Conservation (phyloP, 2,113 vertebrate species). For the Ptilorrhoa leucosticta region DNA sequence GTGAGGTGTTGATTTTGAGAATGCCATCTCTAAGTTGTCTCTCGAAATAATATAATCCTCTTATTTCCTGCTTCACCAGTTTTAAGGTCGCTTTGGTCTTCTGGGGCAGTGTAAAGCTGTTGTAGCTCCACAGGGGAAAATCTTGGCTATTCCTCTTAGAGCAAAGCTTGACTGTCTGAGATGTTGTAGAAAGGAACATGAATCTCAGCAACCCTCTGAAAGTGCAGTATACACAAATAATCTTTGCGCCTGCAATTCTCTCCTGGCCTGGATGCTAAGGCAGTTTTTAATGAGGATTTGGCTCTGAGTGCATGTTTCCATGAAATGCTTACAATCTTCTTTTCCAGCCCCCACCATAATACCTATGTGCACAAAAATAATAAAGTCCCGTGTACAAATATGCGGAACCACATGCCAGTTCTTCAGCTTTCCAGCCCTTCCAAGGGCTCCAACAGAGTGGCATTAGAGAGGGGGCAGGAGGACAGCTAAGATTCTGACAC, state of each 20-base stretch:
- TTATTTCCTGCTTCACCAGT: slow-evolving; percentile 19
- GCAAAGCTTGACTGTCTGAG: slow-evolving; percentile 22
- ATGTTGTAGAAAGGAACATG: not conserved
- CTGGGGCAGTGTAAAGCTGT: slow-evolving; percentile 2
- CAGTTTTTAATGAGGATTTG: slow-evolving; percentile 61
- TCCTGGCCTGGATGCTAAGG: slow-evolving; percentile 25
- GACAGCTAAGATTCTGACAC: not conserved
- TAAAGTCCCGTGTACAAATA: not conserved
- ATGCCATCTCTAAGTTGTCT: not conserved
- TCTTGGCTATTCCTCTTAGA: not conserved
- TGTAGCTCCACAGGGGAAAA: not conserved
- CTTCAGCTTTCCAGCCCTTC: not conserved
- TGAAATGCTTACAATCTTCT: slow-evolving; percentile 23
- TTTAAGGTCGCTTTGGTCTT: slow-evolving; percentile 5
- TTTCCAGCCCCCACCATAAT: slow-evolving; percentile 31
- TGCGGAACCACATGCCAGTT: not conserved
- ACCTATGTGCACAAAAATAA: not conserved
- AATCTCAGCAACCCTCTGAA: slow-evolving; percentile 35
- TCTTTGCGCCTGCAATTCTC: slow-evolving; percentile 10
- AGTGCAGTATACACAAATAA: slow-evolving; percentile 10
- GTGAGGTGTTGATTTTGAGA: slow-evolving; percentile 4
- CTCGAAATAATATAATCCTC: slow-evolving; percentile 18
- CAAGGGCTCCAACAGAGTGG: not conserved
- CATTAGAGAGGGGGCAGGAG: not conserved
- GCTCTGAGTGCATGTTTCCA: slow-evolving; percentile 16